Conservation (phyloP, 2,113 vertebrate species). For the Syrmaticus mikado region DNA sequence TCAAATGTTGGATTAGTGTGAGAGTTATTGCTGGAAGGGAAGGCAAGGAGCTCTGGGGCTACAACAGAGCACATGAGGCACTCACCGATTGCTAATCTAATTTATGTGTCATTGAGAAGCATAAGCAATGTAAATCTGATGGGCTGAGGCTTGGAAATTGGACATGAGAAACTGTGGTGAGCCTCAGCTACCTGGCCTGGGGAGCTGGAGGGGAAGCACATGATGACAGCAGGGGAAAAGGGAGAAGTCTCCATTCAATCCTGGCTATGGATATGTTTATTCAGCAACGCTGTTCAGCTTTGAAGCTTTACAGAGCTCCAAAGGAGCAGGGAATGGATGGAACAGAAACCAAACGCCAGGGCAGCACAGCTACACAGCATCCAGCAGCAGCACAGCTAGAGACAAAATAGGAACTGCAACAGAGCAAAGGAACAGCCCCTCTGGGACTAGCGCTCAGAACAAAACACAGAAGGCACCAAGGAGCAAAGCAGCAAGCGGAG, state of each 20-base stretch:
- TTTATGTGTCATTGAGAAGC: not conserved
- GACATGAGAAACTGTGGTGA: not conserved
- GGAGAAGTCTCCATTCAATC: not conserved
- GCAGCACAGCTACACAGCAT: not conserved
- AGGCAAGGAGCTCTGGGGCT: constrained; percentile 18
- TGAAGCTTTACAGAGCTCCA: not conserved
- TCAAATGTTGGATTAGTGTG: not conserved
- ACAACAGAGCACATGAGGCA: not conserved
- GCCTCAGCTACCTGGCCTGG: fast-evolving
- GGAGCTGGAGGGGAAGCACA: not conserved
- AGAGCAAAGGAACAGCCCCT: not conserved
- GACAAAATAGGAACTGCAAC: not conserved
- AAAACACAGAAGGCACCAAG: not conserved
- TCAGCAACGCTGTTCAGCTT: not conserved
- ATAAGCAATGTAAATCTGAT: not conserved
- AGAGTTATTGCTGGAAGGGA: constrained; percentile 12
- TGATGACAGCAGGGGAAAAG: not conserved
- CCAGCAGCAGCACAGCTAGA: not conserved
- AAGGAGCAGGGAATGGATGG: not conserved
- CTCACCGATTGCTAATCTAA: constrained; percentile 19
- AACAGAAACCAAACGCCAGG: not conserved
- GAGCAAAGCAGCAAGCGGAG: not conserved
- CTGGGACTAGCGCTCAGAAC: not conserved
- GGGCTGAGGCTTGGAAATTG: not conserved
- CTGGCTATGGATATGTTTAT: not conserved